Evolutionary conservation across 2,888 invertebrate species (phyloP).

Genomic region (Melipona bicolor): DNA sequence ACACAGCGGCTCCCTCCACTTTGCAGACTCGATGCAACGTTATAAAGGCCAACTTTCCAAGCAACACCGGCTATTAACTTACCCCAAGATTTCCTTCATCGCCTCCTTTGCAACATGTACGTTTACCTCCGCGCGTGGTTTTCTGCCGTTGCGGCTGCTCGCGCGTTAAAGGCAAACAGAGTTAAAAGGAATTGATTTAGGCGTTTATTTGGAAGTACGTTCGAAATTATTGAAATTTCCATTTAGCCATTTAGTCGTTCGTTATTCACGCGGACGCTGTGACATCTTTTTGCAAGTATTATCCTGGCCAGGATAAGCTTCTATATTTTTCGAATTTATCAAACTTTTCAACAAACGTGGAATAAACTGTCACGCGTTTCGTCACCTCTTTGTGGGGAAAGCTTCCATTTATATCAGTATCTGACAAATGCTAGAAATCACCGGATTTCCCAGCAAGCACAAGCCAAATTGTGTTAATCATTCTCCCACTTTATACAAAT

Average conservation of each 20-base stretch:
- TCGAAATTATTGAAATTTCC: background rate
- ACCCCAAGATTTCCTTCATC: conserved; percentile 45
- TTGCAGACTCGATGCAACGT: conserved; percentile 37
- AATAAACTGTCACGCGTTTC: too few relatives aligned
- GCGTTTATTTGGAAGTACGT: background rate
- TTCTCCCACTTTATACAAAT: background rate
- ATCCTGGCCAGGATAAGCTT: too few relatives aligned
- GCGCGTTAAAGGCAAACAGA: background rate
- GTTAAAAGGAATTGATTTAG: background rate
- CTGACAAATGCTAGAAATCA: too few relatives aligned
- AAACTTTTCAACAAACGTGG: too few relatives aligned
- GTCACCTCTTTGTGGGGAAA: too few relatives aligned
- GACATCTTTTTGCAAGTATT: too few relatives aligned
- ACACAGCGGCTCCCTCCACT: conserved; percentile 41
- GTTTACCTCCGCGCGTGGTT: background rate
- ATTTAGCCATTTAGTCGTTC: too few relatives aligned
- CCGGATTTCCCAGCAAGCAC: too few relatives aligned
- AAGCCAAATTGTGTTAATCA: too few relatives aligned
- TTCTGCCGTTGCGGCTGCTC: background rate
- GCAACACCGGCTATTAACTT: conserved; percentile 16
- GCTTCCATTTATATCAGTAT: too few relatives aligned
- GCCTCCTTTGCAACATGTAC: conserved; percentile 7
- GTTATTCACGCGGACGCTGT: too few relatives aligned
- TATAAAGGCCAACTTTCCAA: conserved; percentile 40
- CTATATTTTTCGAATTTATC: too few relatives aligned